Evolutionary conservation across 2,888 invertebrate species (phyloP).

Genomic region (Hyalella azteca): DNA sequence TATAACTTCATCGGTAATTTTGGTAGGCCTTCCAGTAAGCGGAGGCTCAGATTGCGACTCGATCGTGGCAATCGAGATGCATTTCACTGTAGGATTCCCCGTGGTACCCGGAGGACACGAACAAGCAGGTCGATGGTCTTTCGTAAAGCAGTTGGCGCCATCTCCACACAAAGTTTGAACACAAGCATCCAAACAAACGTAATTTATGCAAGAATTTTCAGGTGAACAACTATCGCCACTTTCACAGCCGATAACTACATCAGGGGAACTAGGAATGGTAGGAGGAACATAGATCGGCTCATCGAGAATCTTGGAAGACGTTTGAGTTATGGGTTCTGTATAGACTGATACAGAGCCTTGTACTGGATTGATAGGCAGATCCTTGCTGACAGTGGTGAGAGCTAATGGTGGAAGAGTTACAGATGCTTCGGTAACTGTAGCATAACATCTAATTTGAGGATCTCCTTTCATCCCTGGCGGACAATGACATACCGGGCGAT

Average conservation of each 20-base stretch:
- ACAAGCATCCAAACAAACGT: slow-evolving; percentile 52
- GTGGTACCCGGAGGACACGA: slow-evolving; percentile 64
- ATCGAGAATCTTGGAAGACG: background rate
- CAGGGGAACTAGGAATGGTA: slow-evolving; percentile 12
- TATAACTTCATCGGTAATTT: slow-evolving; percentile 20
- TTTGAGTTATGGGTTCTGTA: background rate
- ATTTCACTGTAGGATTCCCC: slow-evolving; percentile 55
- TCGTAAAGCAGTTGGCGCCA: slow-evolving; percentile 68
- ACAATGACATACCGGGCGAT: slow-evolving; percentile 67
- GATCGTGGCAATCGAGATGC: slow-evolving; percentile 47
- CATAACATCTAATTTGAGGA: slow-evolving; percentile 78
- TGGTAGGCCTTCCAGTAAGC: background rate
- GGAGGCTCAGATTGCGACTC: background rate
- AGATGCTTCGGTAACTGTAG: slow-evolving; percentile 29
- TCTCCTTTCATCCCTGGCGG: slow-evolving; percentile 83
- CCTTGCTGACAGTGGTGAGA: slow-evolving; percentile 59
- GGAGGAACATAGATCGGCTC: background rate
- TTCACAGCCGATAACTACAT: slow-evolving; percentile 46
- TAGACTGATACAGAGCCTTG: background rate
- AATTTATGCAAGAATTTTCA: slow-evolving; percentile 59
- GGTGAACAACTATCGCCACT: slow-evolving; percentile 59
- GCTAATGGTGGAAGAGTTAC: background rate
- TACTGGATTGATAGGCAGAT: slow-evolving; percentile 60
- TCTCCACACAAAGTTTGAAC: slow-evolving; percentile 60
- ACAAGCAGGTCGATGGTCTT: slow-evolving; percentile 80